These are phyloP conservation scores for Galerucella nymphaeae DNA, from an alignment of 2,888 invertebrate genomes.

Conservation along the genomic window DNA sequence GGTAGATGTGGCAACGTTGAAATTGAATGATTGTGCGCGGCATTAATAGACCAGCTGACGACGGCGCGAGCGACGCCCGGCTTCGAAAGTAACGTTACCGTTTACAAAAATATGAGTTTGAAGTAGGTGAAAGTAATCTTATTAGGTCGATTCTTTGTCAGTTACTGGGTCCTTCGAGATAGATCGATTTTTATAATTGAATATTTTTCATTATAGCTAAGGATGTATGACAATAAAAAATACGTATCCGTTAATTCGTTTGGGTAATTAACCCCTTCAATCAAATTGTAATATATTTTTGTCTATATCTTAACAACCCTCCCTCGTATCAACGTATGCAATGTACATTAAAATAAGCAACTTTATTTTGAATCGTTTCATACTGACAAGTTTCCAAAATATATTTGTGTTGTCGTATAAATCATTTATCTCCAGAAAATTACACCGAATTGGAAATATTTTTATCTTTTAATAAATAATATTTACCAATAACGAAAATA, in stretches of 20 bases:
- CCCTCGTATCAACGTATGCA: no score
- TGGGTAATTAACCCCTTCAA: no score
- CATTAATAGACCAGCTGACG: neutral
- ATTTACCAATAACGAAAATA: neutral
- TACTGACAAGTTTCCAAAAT: neutral
- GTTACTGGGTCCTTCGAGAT: neutral
- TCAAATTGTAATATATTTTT: no score
- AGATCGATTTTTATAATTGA: neutral
- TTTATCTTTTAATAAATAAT: neutral
- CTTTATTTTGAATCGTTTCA: no score
- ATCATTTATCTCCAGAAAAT: neutral
- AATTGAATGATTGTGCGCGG: neutral
- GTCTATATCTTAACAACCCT: no score
- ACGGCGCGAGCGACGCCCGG: slow-evolving; percentile 11
- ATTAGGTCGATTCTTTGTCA: neutral
- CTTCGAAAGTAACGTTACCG: neutral
- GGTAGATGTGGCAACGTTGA: neutral
- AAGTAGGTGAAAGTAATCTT: slow-evolving; percentile 1
- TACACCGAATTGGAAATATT: neutral
- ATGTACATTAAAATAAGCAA: no score
- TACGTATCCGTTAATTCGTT: no score
- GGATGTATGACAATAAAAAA: neutral
- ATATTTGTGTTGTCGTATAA: neutral
- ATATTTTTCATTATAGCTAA: neutral
- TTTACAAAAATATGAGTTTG: slow-evolving; percentile 1